phyloP scores from a whole-genome alignment of 2,113 vertebrate genomes.

The Urocitellus parryii region DNA sequence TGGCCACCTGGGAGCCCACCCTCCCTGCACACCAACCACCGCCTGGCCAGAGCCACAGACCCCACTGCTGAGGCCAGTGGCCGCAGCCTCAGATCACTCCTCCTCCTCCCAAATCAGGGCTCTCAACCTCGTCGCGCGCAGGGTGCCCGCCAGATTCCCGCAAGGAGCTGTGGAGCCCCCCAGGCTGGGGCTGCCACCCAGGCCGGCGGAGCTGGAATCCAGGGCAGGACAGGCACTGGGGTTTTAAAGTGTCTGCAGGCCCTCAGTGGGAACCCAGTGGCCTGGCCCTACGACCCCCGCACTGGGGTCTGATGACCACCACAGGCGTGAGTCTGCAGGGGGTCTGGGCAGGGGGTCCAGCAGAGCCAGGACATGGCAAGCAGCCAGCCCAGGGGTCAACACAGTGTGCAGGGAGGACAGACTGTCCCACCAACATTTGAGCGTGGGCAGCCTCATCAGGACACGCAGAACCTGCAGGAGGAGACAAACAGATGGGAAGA shows the following conservation, averaged over 20 bases:
- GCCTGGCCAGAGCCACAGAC: rapidly evolving
- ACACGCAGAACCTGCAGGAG: not conserved
- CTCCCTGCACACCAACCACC: no score
- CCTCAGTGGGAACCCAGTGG: not conserved
- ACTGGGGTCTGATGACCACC: rapidly evolving
- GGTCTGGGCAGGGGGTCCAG: no score
- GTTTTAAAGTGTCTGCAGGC: not conserved
- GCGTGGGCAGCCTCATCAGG: not conserved
- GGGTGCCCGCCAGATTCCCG: no score
- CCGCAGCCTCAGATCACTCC: not conserved
- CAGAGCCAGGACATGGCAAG: not conserved
- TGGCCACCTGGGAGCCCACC: no score
- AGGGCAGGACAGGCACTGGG: not conserved
- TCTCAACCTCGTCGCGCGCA: rapidly evolving
- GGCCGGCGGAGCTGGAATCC: not conserved
- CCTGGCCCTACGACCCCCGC: rapidly evolving
- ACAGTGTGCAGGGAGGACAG: rapidly evolving
- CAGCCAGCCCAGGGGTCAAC: no score
- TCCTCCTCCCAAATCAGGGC: not conserved
- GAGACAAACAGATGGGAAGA: not conserved
- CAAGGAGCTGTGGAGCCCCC: not conserved
- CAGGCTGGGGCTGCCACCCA: not conserved
- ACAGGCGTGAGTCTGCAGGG: no score
- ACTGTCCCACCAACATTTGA: no score
- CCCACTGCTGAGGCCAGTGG: rapidly evolving